Evolutionary conservation across 2,797 vertebrate genomes (phyloP).

Genomic region (Brachyalestes nurse): DNA sequence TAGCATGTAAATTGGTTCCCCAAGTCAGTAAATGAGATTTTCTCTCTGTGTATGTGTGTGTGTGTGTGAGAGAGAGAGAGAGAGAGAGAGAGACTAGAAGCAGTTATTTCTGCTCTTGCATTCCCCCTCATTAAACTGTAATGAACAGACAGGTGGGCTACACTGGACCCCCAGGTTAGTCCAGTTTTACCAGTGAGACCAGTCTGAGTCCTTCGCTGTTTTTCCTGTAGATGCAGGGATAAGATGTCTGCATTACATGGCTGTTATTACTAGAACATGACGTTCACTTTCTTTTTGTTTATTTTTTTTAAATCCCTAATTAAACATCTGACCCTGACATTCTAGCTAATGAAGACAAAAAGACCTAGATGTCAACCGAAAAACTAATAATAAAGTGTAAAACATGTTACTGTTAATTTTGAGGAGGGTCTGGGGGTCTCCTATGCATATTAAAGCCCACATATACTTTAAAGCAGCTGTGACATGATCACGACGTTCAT

Average conservation of each 20-base stretch:
- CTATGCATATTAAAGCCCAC: too few species aligned
- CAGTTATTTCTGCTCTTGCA: neutral
- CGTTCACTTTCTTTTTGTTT: too few species aligned
- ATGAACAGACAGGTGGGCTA: neutral
- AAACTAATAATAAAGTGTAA: neutral
- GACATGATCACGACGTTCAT: too few species aligned
- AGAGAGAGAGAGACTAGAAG: neutral
- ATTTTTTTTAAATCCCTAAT: too few species aligned
- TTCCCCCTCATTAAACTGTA: neutral
- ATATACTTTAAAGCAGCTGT: too few species aligned
- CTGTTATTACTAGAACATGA: too few species aligned
- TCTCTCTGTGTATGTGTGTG: neutral
- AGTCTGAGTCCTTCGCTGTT: too few species aligned
- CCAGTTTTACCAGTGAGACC: neutral
- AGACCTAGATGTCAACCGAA: neutral
- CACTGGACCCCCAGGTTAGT: neutral
- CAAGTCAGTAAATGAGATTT: slow-evolving; percentile 23
- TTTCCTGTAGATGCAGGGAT: too few species aligned
- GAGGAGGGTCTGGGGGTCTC: too few species aligned
- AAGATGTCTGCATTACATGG: neutral
- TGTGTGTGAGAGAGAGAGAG: neutral
- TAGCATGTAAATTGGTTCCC: slow-evolving; percentile 9
- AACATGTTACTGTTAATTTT: too few species aligned
- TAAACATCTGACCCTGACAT: too few species aligned
- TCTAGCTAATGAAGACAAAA: neutral